Conservation (phyloP, 2,888 invertebrate species). For the Agonopterix subpropinquella region DNA sequence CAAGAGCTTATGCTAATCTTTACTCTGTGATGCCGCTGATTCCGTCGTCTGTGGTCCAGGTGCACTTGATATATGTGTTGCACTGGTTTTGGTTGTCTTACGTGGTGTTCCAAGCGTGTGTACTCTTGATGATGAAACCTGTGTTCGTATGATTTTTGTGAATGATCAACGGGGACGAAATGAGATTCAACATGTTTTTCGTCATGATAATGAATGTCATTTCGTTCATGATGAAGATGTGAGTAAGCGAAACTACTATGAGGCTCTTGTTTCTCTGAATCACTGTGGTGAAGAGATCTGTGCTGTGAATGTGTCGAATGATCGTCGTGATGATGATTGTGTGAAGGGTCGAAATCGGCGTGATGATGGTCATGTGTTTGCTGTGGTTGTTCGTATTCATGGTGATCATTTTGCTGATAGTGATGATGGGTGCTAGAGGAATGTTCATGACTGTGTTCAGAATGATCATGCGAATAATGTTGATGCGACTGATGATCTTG, state of each 20-base stretch:
- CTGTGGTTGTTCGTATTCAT: conserved; percentile 1
- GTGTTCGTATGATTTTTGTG: conserved; percentile 4
- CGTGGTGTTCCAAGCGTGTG: conserved; percentile 10
- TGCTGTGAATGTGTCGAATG: background rate
- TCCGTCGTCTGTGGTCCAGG: conserved; percentile 29
- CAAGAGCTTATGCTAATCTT: conserved; percentile 21
- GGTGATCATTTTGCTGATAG: conserved; percentile 5
- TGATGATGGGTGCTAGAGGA: conserved; percentile 15
- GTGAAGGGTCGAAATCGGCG: background rate
- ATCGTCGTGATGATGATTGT: conserved; percentile 1
- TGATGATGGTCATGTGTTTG: background rate
- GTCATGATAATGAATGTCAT: background rate
- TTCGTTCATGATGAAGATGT: background rate
- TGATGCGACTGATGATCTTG: conserved; percentile 14
- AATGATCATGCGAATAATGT: conserved; percentile 13
- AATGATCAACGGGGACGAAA: background rate
- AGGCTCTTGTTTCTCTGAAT: background rate
- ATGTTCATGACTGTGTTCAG: conserved; percentile 13
- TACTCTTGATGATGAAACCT: conserved; percentile 1
- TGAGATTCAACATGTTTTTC: background rate
- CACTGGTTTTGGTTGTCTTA: conserved; percentile 6
- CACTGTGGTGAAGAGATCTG: background rate
- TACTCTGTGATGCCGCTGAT: conserved; percentile 19
- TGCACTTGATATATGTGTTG: conserved; percentile 36
- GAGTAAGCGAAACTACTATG: background rate